Evolutionary conservation across 2,797 vertebrate species (phyloP), one percentile per base, ranked within the genome.

Genomic region (Podargus strigoides): DNA sequence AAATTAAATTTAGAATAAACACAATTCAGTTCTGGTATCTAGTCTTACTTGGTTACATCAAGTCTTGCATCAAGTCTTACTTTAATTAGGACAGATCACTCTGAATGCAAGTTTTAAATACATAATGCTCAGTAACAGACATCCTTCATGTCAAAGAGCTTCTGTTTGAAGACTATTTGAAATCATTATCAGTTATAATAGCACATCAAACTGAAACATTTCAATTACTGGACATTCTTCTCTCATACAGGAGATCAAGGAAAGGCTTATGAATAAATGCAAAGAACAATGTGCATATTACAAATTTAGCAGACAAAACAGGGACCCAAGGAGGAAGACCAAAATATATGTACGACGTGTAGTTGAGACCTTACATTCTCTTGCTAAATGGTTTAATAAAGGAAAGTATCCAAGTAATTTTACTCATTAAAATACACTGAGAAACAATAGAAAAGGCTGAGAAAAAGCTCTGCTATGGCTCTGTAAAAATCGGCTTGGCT

Each of bases 401-500:
- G 47, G 14, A 76, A 92, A 66, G 23, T 59, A 78, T 59, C 55
- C 58, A 73, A 56, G 39, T 22, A 63, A 81, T 86, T 82, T 75
- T 56, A 39, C 60, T 77, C 63, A 87, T 34, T 39, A 73, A 92
- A 92, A 86, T 73, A 47, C 44, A 85, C 15, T 15, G 18, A 85
- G 67, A 64, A 86, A 63, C 63, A 89, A 88, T 34, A 93, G 47
- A 90, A 85, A 73, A 82, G 6, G 13, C 22, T 79, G 36, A 87
- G 60, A 82, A 92, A 90, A 85, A 2, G 3, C n/a, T 76, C 37
- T 89, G 52, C 52, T 67, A 24, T 0, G 6, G 56, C 70, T 77
- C 75, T 93, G 78, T 72, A 90, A 92, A 90, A 93, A 70, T 16
- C 89, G 74, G 34, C 70, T 89, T 81, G 77, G 49, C 64, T 67